Conservation (phyloP, 1,140 invertebrate species). For the Euschistus heros region DNA sequence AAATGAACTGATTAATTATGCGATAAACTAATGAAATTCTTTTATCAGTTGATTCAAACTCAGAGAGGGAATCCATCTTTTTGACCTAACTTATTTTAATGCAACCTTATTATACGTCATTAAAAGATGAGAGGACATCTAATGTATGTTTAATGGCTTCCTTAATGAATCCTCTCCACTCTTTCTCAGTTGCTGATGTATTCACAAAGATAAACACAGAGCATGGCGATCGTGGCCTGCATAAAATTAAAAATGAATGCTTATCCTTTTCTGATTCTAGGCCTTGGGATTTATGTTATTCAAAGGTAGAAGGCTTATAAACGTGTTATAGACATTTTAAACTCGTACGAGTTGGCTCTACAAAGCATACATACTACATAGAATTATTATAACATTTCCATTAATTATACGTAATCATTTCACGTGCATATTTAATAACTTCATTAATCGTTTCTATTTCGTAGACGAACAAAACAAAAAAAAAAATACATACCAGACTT, state of each 20-base stretch:
- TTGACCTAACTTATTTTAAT: background rate
- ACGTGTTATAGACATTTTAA: too few species aligned
- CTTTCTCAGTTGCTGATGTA: background rate
- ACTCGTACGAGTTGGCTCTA: too few species aligned
- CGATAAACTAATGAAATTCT: constrained; percentile 5
- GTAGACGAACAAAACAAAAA: too few species aligned
- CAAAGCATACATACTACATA: too few species aligned
- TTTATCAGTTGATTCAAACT: background rate
- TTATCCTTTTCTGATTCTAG: too few species aligned
- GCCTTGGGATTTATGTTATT: too few species aligned
- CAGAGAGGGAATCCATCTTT: background rate
- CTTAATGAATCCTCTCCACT: background rate
- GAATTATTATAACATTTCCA: too few species aligned
- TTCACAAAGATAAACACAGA: constrained; percentile 1
- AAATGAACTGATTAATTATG: constrained; percentile 12
- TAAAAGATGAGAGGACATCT: constrained; percentile 1
- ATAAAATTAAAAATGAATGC: constrained; percentile 1
- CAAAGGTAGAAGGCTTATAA: too few species aligned
- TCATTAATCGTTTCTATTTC: too few species aligned
- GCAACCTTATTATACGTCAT: background rate
- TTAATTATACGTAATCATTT: too few species aligned
- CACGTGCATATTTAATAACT: too few species aligned
- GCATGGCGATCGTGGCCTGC: background rate
- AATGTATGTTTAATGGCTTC: constrained; percentile 8
- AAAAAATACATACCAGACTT: too few species aligned